Conservation (phyloP, 2,113 vertebrate species). For the Labrus mixtus region DNA sequence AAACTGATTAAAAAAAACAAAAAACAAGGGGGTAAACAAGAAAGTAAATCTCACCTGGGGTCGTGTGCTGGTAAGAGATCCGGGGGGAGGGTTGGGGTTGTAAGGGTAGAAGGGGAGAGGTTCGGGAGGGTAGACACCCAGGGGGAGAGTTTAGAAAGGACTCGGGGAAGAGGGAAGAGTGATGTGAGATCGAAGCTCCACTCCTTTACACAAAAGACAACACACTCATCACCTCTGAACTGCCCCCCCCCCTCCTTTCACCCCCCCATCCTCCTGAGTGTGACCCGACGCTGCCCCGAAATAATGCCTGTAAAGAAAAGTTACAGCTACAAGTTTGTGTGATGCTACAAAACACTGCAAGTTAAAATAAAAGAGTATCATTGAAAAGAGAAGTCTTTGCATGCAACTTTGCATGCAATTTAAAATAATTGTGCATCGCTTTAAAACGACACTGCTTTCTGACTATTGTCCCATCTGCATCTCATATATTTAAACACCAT, state of each 20-base stretch:
- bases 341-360: neutral
- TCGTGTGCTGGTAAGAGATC: slow-evolving; percentile 62
- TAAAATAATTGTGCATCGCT: neutral
- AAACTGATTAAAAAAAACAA: slow-evolving; percentile 14
- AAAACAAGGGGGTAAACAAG: neutral
- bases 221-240: slow-evolving; percentile 80
- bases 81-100: slow-evolving; percentile 85
- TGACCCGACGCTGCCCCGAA: neutral
- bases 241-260: slow-evolving; percentile 78
- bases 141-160: slow-evolving; percentile 87
- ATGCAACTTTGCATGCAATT: slow-evolving; percentile 1
- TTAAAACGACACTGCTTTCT: neutral
- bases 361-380: neutral
- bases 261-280: slow-evolving; percentile 14
- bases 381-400: neutral
- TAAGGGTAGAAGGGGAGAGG: slow-evolving; percentile 87
- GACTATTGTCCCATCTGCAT: neutral
- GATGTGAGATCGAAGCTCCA: slow-evolving; percentile 85
- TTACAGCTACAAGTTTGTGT: neutral
- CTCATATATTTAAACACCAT: neutral
- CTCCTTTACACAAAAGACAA: slow-evolving; percentile 87
- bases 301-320: neutral
- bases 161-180: slow-evolving; percentile 88
- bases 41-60: slow-evolving; percentile 73
- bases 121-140: slow-evolving; percentile 87